Conservation (phyloP, 2,888 invertebrate genomes). For the Patella pellucida region DNA sequence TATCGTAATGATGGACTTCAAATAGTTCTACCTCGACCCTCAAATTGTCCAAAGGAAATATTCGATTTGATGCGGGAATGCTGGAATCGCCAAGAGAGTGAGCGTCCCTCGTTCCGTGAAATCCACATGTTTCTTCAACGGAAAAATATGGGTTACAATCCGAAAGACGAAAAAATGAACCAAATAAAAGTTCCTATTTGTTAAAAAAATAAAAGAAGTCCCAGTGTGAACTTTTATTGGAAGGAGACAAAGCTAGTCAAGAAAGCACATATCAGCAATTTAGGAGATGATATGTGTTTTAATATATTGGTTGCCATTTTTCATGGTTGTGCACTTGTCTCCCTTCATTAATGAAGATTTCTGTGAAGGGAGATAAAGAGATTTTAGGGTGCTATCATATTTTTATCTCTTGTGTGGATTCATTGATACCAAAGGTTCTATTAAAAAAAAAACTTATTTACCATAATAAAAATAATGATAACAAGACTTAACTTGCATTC, state of each 20-base stretch:
- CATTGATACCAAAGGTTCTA: conserved; percentile 25
- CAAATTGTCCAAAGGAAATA: conserved; percentile 86
- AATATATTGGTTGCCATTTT: conserved; percentile 23
- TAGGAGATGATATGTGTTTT: conserved; percentile 17
- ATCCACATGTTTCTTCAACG: conserved; percentile 85
- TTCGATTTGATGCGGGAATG: conserved; percentile 93
- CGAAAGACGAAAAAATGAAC: conserved; percentile 66
- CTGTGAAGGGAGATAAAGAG: conserved; percentile 17
- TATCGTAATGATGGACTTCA: conserved; percentile 77
- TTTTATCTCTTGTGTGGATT: conserved; percentile 16
- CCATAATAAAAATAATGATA: background rate
- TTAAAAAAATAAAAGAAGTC: conserved; percentile 38
- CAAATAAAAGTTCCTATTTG: conserved; percentile 63
- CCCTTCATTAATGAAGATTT: conserved; percentile 17
- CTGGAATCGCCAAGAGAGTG: conserved; percentile 86
- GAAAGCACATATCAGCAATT: conserved; percentile 23
- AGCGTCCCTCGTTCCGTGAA: conserved; percentile 88
- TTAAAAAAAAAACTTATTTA: background rate
- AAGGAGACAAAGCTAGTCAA: conserved; percentile 22
- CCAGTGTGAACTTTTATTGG: background rate
- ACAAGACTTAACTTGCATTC: too few species aligned
- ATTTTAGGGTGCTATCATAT: conserved; percentile 27
- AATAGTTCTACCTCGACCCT: conserved; percentile 79
- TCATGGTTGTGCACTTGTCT: conserved; percentile 28
- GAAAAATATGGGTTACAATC: conserved; percentile 71